Conservation (phyloP, 2,113 vertebrate genomes). For the Rhinichthys klamathensis region DNA sequence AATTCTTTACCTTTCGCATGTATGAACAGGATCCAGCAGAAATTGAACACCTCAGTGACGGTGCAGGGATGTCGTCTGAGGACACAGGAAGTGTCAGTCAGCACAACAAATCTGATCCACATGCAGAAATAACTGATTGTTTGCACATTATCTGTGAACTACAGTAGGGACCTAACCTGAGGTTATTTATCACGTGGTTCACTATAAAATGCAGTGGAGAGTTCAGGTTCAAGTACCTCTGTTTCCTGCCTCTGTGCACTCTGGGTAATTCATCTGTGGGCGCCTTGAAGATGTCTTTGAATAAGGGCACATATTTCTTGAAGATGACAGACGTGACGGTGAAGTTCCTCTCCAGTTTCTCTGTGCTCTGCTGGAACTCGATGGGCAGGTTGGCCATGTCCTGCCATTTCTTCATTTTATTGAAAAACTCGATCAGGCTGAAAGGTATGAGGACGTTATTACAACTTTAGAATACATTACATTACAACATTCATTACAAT, state of each 20-base stretch:
- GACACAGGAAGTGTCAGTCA: conserved; percentile 52
- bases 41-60: conserved; percentile 90
- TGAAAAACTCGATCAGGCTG: conserved; percentile 95
- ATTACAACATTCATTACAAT: neutral
- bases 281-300: conserved; percentile 88
- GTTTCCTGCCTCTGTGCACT: conserved; percentile 89
- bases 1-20: conserved; percentile 89
- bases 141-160: neutral
- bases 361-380: conserved; percentile 87
- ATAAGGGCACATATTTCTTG: conserved; percentile 94
- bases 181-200: neutral
- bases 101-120: neutral
- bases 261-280: conserved; percentile 87
- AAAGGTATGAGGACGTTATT: neutral
- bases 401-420: conserved; percentile 97
- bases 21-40: conserved; percentile 94
- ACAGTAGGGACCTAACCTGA: neutral
- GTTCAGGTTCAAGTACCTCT: conserved; percentile 74
- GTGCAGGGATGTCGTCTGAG: conserved; percentile 90
- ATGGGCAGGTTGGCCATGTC: conserved; percentile 88
- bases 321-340: conserved; percentile 94
- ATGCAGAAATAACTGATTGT: neutral
- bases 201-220: neutral
- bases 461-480: neutral
- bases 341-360: conserved; percentile 91